phyloP scores from a whole-genome alignment of 2,113 vertebrate species.

The Oxyruncus cristatus region DNA sequence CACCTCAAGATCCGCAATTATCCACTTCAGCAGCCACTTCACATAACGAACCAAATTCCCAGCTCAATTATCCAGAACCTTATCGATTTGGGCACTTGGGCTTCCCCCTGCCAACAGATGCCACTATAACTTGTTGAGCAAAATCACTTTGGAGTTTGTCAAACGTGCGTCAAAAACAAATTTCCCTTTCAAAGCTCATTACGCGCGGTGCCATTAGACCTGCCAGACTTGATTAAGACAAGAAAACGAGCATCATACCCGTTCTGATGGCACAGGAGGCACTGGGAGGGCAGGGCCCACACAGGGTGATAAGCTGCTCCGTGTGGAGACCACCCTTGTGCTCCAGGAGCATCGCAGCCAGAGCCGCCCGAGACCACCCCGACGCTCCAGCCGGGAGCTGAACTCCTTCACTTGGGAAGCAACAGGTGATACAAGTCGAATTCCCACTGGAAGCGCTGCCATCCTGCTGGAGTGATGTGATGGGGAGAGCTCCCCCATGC shows the following conservation, averaged over 20 bases:
- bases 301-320: background rate
- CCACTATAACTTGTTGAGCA: background rate
- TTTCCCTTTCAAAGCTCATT: background rate
- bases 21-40: background rate
- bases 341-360: background rate
- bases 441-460: background rate
- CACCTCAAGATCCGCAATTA: background rate
- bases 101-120: background rate
- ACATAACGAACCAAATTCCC: background rate
- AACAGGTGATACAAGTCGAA: background rate
- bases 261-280: accelerated
- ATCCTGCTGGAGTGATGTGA: too few relatives aligned
- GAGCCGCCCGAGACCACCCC: background rate
- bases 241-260: background rate
- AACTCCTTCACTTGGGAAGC: background rate
- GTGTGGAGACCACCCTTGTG: background rate
- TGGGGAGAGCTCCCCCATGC: background rate
- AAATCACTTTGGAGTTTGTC: background rate
- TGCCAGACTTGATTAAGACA: background rate
- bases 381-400: background rate
- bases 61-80: background rate
- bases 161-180: background rate
- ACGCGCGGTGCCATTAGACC: background rate
- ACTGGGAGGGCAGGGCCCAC: background rate
- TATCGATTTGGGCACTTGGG: background rate